phyloP scores from a whole-genome alignment of 2,797 vertebrate genomes.

The Lepilemur ruficaudatus region DNA sequence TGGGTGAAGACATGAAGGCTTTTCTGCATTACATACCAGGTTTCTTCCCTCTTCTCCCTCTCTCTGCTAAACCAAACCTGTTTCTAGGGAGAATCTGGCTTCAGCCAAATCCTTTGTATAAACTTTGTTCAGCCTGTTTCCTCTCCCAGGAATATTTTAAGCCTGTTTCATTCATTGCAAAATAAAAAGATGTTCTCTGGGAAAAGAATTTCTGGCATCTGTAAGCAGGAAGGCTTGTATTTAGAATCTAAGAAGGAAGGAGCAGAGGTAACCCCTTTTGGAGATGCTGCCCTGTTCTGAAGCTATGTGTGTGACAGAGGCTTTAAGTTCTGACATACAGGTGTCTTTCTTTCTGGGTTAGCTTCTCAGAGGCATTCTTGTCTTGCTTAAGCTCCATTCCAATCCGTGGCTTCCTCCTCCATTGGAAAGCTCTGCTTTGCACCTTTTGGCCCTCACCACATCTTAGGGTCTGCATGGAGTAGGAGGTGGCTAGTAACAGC shows the following conservation, averaged over 20 bases:
- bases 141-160: conserved; percentile 37
- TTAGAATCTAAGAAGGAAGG: not conserved
- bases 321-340: not conserved
- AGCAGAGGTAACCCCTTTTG: not conserved
- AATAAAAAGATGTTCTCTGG: not conserved
- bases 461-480: not conserved
- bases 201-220: not conserved
- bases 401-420: not conserved
- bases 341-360: not conserved
- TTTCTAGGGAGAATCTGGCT: not conserved
- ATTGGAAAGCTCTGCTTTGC: not conserved
- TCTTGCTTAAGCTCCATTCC: not conserved
- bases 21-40: not conserved
- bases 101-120: not conserved
- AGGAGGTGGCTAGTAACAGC: not conserved
- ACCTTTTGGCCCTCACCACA: not conserved
- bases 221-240: not conserved
- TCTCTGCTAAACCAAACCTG: not conserved
- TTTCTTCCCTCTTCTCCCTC: not conserved
- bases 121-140: not conserved
- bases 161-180: conserved; percentile 1
- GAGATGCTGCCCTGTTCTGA: not conserved
- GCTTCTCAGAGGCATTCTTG: not conserved
- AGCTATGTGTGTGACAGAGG: not conserved
- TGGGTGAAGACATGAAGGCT: not conserved